Evolutionary conservation across 1,140 invertebrate genomes (phyloP).

Genomic region (Drosophila guanche): DNA sequence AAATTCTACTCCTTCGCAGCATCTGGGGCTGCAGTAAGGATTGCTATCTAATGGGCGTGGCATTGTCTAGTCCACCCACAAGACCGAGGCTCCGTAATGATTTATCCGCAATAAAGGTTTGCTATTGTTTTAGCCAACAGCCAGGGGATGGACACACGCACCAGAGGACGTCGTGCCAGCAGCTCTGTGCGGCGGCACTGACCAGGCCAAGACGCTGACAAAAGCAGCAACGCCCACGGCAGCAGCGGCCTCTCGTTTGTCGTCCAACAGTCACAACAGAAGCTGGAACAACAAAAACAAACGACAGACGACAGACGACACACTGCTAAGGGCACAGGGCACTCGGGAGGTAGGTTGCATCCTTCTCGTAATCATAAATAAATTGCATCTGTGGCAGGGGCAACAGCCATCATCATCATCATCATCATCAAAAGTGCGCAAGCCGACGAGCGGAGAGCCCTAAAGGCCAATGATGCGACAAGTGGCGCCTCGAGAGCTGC

Average conservation of each 20-base stretch:
- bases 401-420: slow-evolving; percentile 10
- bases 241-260: slow-evolving; percentile 26
- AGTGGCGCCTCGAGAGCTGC: slow-evolving; percentile 30
- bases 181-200: slow-evolving; percentile 7
- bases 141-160: slow-evolving; percentile 31
- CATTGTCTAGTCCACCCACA: slow-evolving; percentile 26
- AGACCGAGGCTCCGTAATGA: slow-evolving; percentile 37
- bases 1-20: neutral
- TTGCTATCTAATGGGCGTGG: slow-evolving; percentile 29
- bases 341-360: no score
- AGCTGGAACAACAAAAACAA: slow-evolving; percentile 48
- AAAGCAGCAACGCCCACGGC: slow-evolving; percentile 45
- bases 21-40: neutral
- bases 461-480: slow-evolving; percentile 10
- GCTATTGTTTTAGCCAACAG: slow-evolving; percentile 1
- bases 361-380: slow-evolving; percentile 53
- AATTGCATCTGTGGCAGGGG: slow-evolving; percentile 39
- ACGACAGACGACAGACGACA: neutral
- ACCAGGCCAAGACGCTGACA: slow-evolving; percentile 30
- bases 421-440: slow-evolving; percentile 18
- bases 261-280: slow-evolving; percentile 53
- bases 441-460: slow-evolving; percentile 2
- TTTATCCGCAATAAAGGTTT: slow-evolving; percentile 66
- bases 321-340: neutral
- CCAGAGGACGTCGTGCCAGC: slow-evolving; percentile 21